phyloP scores from a whole-genome alignment of 2,797 vertebrate genomes.

The Argya squamiceps region DNA sequence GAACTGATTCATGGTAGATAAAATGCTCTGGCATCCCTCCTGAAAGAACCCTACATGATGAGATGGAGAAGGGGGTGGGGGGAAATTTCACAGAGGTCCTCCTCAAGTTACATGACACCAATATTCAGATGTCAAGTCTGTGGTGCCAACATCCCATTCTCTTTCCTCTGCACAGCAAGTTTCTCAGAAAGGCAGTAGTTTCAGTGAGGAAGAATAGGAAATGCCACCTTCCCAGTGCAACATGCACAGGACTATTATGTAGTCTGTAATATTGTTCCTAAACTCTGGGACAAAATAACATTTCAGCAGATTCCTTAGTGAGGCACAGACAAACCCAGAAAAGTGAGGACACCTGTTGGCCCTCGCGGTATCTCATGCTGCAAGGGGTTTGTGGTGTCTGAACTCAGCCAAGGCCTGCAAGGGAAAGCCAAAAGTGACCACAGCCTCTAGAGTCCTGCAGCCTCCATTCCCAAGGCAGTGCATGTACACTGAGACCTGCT shows the following conservation, averaged over 20 bases:
- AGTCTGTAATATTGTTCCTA: neutral
- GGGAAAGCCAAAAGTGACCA: neutral
- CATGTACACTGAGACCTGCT: neutral
- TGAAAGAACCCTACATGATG: neutral
- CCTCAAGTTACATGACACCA: neutral
- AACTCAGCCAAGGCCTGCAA: neutral
- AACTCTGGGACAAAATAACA: neutral
- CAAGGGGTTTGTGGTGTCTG: neutral
- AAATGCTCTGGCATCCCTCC: neutral
- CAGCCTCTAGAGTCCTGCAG: neutral
- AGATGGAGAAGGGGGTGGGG: accelerated
- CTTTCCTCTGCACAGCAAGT: neutral
- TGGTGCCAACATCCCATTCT: neutral
- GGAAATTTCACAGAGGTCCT: neutral
- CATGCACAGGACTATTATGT: accelerated
- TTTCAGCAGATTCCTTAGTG: neutral
- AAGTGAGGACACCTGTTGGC: neutral
- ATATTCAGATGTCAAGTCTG: neutral
- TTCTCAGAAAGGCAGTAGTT: neutral
- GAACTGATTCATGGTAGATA: neutral
- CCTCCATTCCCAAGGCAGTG: neutral
- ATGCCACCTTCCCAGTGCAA: neutral
- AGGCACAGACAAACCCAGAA: neutral
- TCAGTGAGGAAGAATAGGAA: neutral
- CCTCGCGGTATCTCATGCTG: neutral